Base-by-base conservation (phyloP, 2,888 invertebrate genomes). In the Eulithis testata region DNA sequence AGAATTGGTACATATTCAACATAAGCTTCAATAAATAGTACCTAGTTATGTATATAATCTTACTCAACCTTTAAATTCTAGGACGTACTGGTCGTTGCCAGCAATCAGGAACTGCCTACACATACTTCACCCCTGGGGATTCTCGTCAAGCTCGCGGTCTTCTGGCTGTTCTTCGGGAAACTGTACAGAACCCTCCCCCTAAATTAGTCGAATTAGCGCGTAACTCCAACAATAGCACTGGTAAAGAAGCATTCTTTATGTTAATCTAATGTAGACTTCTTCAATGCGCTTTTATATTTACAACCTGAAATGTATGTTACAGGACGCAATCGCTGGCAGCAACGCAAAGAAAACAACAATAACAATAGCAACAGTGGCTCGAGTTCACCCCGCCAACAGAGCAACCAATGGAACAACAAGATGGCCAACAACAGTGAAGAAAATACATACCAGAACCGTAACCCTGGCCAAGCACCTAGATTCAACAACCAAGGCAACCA, bases 91-190 rank as follows among this genome's bases (percentile, higher is more conserved):
- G 98, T 8, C 96, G 99, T 73, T 97, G 98, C 78, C 97, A 98
- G 82, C 97, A 98, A 82, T 96, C 97, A 44, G 98, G 98, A 56
- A 99, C 99, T 6, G 98, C 99, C 0, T 99, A 99, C 88, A 99
- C 99, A 4, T 99, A 98, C 91, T 99, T 99, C 90, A 99, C 99
- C 0, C 95, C 96, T 11, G 96, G 96, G 69, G 99, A 99, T 87
- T 96, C 96, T 43, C 96, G 98, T 68, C 98, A 99, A 86, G 98
- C 99, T 0, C 96, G 97, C 72, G 98, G 98, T 80, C 91, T 99
- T 71, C 96, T 99, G 61, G 96, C 97, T 36, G 98, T 99, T 3
- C 91, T 99, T 53, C 96, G 97, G 74, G 99, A 99, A 89, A 98
- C 99, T 37, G 97, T 98, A 2, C 99, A 99, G 84, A 94, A 94